Conservation (phyloP, 2,888 invertebrate genomes). For the Neoascia interrupta region DNA sequence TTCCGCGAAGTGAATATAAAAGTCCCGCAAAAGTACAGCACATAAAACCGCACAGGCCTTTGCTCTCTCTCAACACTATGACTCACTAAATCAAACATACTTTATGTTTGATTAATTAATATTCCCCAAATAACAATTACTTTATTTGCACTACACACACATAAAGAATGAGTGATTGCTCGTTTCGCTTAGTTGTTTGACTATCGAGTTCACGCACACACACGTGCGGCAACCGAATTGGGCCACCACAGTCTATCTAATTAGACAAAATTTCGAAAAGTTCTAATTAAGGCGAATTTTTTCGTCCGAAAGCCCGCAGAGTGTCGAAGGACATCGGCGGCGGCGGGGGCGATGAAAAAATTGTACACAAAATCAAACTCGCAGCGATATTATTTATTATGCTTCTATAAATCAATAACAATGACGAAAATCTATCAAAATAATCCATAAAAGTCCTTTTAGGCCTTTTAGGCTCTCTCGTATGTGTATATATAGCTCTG, state of each 20-base stretch:
- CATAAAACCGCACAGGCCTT: not conserved
- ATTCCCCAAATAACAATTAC: slow-evolving; percentile 52
- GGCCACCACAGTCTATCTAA: slow-evolving; percentile 42
- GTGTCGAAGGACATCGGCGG: no score
- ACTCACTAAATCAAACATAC: slow-evolving; percentile 52
- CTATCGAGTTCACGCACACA: slow-evolving; percentile 18
- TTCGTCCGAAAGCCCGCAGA: no score
- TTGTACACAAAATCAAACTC: slow-evolving; percentile 6
- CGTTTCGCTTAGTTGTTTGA: not conserved
- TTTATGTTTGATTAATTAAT: slow-evolving; percentile 57
- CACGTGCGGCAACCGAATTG: slow-evolving; percentile 1
- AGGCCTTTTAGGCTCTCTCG: slow-evolving; percentile 29
- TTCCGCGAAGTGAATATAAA: not conserved
- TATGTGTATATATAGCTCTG: no score
- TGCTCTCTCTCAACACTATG: slow-evolving; percentile 7
- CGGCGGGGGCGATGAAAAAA: no score
- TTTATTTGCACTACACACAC: slow-evolving; percentile 33
- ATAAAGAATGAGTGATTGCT: slow-evolving; percentile 32
- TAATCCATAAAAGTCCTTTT: slow-evolving; percentile 57
- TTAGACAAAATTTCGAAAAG: slow-evolving; percentile 43
- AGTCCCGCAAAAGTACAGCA: not conserved
- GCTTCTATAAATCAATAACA: slow-evolving; percentile 56
- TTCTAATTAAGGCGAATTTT: slow-evolving; percentile 52
- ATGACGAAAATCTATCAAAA: slow-evolving; percentile 60
- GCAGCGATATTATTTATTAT: slow-evolving; percentile 40